These are phyloP conservation scores for Ailurus styani DNA, from an alignment of 2,113 vertebrate species.

Conservation along the genomic window DNA sequence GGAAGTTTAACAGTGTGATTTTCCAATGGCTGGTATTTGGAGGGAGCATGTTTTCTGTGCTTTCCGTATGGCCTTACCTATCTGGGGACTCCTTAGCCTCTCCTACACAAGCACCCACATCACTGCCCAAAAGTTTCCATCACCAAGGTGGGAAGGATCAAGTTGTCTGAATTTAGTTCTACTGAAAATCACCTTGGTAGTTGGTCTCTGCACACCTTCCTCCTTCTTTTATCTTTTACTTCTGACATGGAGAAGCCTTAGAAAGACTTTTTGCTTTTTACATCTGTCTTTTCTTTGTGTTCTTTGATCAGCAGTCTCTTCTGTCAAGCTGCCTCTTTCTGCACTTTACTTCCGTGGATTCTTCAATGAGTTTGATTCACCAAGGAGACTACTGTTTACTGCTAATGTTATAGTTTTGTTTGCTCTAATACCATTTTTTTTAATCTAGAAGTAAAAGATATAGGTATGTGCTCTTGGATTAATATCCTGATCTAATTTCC, in stretches of 20 bases:
- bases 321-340: not conserved
- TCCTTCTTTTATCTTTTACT: not conserved
- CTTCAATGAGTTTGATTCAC: not conserved
- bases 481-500: constrained; percentile 47
- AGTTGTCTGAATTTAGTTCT: not conserved
- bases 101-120: not conserved
- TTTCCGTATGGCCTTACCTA: not conserved
- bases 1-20: not conserved
- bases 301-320: not conserved
- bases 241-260: not conserved
- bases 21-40: too few species aligned
- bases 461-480: not conserved
- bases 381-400: not conserved
- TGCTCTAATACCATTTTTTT: constrained; percentile 19
- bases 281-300: not conserved
- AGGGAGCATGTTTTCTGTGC: not conserved
- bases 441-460: constrained; percentile 36
- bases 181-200: not conserved
- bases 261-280: not conserved
- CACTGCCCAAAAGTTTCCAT: not conserved
- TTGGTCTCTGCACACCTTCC: not conserved
- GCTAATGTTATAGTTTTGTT: constrained; percentile 35
- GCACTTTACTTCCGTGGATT: not conserved
- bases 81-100: not conserved
- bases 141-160: not conserved